Evolutionary conservation across 2,888 invertebrate genomes (phyloP).

Genomic region (Auanema freiburgensis): DNA sequence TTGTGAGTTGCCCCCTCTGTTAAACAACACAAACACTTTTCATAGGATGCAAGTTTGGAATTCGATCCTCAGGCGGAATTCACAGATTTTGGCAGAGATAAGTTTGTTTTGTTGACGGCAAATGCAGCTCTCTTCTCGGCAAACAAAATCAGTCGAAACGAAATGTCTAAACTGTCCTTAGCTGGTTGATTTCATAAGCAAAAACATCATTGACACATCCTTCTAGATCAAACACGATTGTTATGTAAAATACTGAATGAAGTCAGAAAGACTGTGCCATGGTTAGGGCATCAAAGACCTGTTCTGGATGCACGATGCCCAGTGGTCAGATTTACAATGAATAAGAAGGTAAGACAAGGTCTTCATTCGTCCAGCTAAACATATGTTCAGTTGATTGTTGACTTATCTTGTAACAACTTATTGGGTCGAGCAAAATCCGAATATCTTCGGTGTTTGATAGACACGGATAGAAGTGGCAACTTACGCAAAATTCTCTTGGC

Average conservation of each 20-base stretch:
- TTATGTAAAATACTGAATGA: conserved; percentile 29
- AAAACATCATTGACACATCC: neutral
- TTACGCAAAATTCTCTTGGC: conserved; percentile 15
- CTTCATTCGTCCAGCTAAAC: neutral
- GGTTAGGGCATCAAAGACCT: conserved; percentile 26
- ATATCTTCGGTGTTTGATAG: conserved; percentile 20
- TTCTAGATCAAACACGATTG: conserved; percentile 26
- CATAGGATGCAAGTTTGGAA: conserved; percentile 23
- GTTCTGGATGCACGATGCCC: conserved; percentile 31
- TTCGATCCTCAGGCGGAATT: conserved; percentile 1
- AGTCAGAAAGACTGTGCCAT: conserved; percentile 21
- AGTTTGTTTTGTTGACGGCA: conserved; percentile 26
- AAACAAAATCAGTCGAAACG: conserved; percentile 13
- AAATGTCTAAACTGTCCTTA: conserved; percentile 17
- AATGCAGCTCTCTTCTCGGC: conserved; percentile 4
- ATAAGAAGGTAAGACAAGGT: conserved; percentile 14
- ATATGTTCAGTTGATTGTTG: conserved; percentile 22
- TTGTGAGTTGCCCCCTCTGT: conserved; percentile 13
- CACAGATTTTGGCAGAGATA: conserved; percentile 17
- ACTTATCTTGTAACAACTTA: conserved; percentile 26
- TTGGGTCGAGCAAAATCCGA: conserved; percentile 27
- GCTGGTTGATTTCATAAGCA: conserved; percentile 17
- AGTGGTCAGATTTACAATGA: conserved; percentile 25
- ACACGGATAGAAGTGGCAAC: conserved; percentile 13
- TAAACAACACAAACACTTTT: neutral